phyloP scores from a whole-genome alignment of 2,797 vertebrate species.

The Heliangelus exortis region DNA sequence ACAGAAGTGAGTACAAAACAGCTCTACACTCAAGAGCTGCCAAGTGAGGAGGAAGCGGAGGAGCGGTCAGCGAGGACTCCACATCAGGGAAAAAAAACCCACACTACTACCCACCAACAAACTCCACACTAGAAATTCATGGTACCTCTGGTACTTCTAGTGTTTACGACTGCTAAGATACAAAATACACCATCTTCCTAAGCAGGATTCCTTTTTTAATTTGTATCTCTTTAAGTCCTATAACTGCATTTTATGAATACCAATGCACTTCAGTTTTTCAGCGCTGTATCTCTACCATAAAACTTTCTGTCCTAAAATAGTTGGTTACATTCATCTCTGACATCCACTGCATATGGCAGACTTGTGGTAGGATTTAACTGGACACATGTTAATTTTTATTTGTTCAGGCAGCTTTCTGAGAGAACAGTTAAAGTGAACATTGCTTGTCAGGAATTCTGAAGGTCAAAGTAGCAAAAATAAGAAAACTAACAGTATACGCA shows the following conservation, averaged over 20 bases:
- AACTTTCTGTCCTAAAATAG: neutral
- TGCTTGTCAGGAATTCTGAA: neutral
- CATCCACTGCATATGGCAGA: neutral
- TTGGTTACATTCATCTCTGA: neutral
- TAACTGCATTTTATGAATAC: neutral
- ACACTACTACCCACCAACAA: no score
- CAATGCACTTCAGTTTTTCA: neutral
- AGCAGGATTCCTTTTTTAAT: neutral
- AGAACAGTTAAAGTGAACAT: neutral
- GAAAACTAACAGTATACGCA: neutral
- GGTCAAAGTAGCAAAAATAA: neutral
- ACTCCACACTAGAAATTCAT: neutral
- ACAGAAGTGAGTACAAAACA: neutral
- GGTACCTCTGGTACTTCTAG: neutral
- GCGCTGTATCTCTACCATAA: neutral
- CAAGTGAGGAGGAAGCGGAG: neutral
- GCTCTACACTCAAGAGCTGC: neutral
- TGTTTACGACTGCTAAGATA: neutral
- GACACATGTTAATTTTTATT: neutral
- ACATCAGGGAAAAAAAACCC: no score
- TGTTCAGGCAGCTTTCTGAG: neutral
- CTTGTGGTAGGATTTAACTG: neutral
- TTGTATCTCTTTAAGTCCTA: neutral
- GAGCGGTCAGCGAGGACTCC: neutral
- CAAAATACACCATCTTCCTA: neutral